These are phyloP conservation scores for Coregonus clupeaformis DNA, from an alignment of 2,113 vertebrate genomes.

Conservation along the genomic window DNA sequence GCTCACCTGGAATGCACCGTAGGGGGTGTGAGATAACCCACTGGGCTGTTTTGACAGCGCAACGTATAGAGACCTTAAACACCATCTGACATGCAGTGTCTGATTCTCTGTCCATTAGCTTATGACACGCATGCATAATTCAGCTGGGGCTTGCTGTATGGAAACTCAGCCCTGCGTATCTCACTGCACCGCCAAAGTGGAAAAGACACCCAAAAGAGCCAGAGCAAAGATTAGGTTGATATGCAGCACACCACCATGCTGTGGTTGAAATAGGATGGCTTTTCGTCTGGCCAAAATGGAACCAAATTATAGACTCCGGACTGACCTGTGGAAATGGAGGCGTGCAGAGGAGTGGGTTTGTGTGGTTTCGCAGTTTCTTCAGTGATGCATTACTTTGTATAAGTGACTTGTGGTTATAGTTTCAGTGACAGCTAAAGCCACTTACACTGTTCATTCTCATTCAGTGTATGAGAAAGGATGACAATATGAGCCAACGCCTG, in stretches of 20 bases:
- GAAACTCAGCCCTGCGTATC: constrained; percentile 27
- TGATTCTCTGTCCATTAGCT: constrained; percentile 61
- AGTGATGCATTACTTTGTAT: background rate
- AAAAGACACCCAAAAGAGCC: constrained; percentile 48
- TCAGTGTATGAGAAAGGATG: too few relatives aligned
- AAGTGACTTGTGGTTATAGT: too few relatives aligned
- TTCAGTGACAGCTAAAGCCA: too few relatives aligned
- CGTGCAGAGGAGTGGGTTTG: background rate
- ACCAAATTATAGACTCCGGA: constrained; percentile 50
- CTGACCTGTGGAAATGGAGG: constrained; percentile 40
- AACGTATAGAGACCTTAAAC: constrained; percentile 59
- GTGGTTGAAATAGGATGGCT: constrained; percentile 48
- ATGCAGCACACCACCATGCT: constrained; percentile 23
- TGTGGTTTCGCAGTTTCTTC: background rate
- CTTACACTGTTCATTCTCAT: too few relatives aligned
- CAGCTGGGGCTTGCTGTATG: constrained; percentile 38
- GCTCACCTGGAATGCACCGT: constrained; percentile 57
- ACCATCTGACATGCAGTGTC: constrained; percentile 59
- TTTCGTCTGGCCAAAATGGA: constrained; percentile 52
- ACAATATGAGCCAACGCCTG: too few relatives aligned
- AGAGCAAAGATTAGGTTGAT: constrained; percentile 61
- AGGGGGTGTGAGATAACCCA: constrained; percentile 51
- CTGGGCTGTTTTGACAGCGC: constrained; percentile 63
- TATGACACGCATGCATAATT: constrained; percentile 69
- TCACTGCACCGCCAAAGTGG: constrained; percentile 18